A percentile compares a stretch with the other conserved stretches of the same genome.
Evolutionary conservation across 2,113 vertebrate genomes (phyloP).

Genomic region (Aspidoscelis tigris): DNA sequence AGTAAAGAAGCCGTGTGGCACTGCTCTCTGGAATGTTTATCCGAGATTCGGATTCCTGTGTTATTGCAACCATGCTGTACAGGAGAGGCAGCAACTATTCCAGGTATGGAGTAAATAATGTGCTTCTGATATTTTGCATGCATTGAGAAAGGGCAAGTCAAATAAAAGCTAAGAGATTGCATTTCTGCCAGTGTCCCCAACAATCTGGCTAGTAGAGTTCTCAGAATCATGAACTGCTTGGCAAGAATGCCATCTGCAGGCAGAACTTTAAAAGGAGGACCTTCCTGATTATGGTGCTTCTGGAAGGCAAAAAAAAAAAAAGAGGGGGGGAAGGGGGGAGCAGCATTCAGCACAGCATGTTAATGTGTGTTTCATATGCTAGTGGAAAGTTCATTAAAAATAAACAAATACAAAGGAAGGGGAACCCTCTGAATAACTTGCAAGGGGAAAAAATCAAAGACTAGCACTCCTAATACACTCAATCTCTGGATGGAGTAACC

Average conservation of each 20-base stretch:
- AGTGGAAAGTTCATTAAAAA: constrained; percentile 57
- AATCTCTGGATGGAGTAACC: constrained; percentile 55
- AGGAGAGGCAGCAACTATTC: neutral
- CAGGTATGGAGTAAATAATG: constrained; percentile 12
- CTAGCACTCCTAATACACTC: constrained; percentile 35
- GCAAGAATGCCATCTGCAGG: constrained; percentile 69
- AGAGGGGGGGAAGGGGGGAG: no score
- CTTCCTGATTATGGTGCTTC: neutral
- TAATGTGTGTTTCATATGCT: constrained; percentile 47
- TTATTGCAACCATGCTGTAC: constrained; percentile 12
- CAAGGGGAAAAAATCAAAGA: constrained; percentile 46
- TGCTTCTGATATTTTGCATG: neutral
- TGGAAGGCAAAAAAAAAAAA: neutral
- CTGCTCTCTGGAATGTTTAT: constrained; percentile 25
- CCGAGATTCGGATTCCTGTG: constrained; percentile 36
- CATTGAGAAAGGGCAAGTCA: constrained; percentile 7
- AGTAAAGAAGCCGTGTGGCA: constrained; percentile 8
- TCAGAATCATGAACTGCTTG: constrained; percentile 10
- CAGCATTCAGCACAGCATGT: constrained; percentile 19
- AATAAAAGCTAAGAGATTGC: constrained; percentile 30
- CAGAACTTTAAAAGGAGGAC: fast-evolving
- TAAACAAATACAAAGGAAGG: constrained; percentile 57
- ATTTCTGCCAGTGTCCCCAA: constrained; percentile 17
- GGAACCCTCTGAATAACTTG: constrained; percentile 46
- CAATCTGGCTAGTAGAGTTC: neutral